A percentile compares a stretch with the other conserved stretches of the same genome.
These are phyloP conservation scores for Mactra quadrangularis DNA, from an alignment of 1,140 invertebrate species.

Conservation along the genomic window DNA sequence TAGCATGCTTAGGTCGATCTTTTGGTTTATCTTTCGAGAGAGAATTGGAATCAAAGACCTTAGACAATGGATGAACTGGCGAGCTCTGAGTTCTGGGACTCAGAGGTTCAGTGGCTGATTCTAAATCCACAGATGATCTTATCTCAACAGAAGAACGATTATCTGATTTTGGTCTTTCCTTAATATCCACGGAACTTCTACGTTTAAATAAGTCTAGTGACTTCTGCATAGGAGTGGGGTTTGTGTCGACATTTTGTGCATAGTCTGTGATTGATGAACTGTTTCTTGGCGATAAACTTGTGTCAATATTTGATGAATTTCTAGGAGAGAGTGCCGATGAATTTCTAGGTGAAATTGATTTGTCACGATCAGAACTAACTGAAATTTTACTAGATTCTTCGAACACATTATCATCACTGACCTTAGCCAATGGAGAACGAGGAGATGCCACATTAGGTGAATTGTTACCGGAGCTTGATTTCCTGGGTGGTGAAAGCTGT, in stretches of 20 bases:
- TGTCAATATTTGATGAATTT: conserved; percentile 18
- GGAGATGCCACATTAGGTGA: conserved; percentile 46
- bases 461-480: conserved; percentile 31
- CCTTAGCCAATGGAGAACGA: conserved; percentile 35
- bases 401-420: conserved; percentile 55
- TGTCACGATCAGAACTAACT: background rate
- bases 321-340: too few species aligned
- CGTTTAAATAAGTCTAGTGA: conserved; percentile 36
- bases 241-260: conserved; percentile 37
- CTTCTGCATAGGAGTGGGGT: conserved; percentile 41
- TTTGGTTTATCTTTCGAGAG: conserved; percentile 15
- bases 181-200: background rate
- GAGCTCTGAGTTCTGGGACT: conserved; percentile 15
- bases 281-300: conserved; percentile 30
- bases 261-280: conserved; percentile 21
- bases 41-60: conserved; percentile 59
- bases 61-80: conserved; percentile 27
- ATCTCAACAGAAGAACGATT: background rate
- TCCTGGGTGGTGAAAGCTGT: conserved; percentile 31
- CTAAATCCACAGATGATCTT: background rate
- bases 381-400: background rate
- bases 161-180: background rate
- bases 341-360: background rate
- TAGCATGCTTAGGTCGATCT: background rate
- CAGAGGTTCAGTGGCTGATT: background rate